Evolutionary conservation across 2,113 vertebrate genomes (phyloP), one percentile per base, ranked within the genome.

Genomic region (Pogonocichla stellata): DNA sequence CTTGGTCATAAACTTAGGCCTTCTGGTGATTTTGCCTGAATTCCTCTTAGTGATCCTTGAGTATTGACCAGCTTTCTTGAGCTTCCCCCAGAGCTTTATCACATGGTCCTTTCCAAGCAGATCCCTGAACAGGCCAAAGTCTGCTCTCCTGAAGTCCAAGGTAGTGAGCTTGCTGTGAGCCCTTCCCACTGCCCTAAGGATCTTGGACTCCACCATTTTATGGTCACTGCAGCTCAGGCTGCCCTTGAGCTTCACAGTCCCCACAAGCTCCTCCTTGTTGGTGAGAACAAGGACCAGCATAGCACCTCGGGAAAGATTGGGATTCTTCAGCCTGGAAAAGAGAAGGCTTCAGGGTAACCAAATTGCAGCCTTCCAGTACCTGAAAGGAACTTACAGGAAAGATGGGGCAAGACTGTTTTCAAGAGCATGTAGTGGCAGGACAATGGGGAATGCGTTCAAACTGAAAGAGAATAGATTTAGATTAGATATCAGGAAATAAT

Each of bases 261-360:
- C 6, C 10, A 33, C 28, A 12, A 33, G 33, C 36, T 15, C 8
- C 10, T 51, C n/a, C 51, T 29, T 51, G 15, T 1, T n/a, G 53
- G n/a, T 0, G 0, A 74, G 28, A 74, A 20, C 15, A 66, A 51
- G 33, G 33, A 53, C 28, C 0, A 1, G 13, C 60, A n/a, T n/a
- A 53, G 24, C 29, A 23, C 47, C 20, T 50, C 43, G 53, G 53
- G 33, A 58, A 36, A 0, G 0, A 26, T 0, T 33, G 10, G 31
- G 61, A 67, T 77, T 77, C 11, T 67, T 51, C 53, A 58, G 17
- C 36, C 31, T 86, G 71, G 20, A 31, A 57, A 75, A 43, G 10
- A 66, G 20, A 58, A 75, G 25, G 51, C 43, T 57, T 57, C 43
- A 50, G 34, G 25, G 9, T 42, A 36, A 25, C 25, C 1, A 1